Evolutionary conservation across 2,888 invertebrate species (phyloP).

Genomic region (Cyclophora punctaria): DNA sequence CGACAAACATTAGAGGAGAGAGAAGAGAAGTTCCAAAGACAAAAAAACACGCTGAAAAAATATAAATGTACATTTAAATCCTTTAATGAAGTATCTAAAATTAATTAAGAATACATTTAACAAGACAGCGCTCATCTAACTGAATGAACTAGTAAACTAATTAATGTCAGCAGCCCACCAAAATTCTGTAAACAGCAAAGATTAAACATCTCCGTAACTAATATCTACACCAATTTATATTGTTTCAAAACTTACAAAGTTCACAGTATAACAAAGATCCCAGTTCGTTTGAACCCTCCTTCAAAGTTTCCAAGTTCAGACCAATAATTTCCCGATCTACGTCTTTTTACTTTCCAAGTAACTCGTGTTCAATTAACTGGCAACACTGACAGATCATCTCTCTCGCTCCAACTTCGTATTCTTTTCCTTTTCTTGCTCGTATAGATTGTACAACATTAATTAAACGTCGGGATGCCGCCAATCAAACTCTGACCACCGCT

Average conservation of each 20-base stretch:
- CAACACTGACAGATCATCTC: constrained; percentile 46
- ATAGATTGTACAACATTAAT: constrained; percentile 64
- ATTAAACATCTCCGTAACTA: constrained; percentile 11
- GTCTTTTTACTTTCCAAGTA: constrained; percentile 48
- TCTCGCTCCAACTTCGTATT: constrained; percentile 35
- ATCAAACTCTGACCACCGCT: constrained; percentile 72
- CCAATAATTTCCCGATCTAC: constrained; percentile 48
- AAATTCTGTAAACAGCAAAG: no score
- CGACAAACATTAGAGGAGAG: no score
- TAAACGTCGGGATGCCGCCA: constrained; percentile 68
- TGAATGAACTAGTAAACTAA: no score
- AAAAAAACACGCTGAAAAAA: no score
- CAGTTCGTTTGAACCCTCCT: constrained; percentile 30
- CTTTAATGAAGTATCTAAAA: no score
- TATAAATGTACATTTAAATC: no score
- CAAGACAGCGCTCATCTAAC: no score
- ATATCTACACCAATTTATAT: constrained; percentile 23
- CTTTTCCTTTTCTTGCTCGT: constrained; percentile 45
- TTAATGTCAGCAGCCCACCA: no score
- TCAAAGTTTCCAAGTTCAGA: constrained; percentile 38
- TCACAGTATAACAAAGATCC: constrained; percentile 34
- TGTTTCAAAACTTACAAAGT: constrained; percentile 28
- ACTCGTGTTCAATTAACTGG: constrained; percentile 58
- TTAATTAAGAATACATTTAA: no score
- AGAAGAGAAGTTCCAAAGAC: no score